Conservation (phyloP, 2,113 vertebrate species). For the Mionectes macconnelli region DNA sequence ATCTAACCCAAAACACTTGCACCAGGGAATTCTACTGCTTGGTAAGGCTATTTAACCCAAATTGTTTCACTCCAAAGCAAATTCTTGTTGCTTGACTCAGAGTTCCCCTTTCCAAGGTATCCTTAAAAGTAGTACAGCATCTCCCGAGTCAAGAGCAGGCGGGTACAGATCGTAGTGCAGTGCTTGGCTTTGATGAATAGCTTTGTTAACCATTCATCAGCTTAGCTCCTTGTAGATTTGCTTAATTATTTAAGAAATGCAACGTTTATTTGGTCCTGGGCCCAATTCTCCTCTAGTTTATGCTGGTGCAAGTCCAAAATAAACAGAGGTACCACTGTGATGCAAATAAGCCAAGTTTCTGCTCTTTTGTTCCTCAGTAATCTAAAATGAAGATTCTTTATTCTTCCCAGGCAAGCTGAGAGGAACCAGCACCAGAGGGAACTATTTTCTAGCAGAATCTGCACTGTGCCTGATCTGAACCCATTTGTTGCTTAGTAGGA, state of each 20-base stretch:
- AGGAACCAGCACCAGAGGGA: conserved; percentile 27
- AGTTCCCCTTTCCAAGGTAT: not conserved
- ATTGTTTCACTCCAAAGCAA: not conserved
- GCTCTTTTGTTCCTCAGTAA: not conserved
- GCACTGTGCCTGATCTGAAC: conserved; percentile 3
- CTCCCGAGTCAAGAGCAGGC: not conserved
- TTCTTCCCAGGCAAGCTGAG: not conserved
- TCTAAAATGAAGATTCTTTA: conserved; percentile 8
- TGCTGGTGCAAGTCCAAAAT: conserved; percentile 19
- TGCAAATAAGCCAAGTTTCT: conserved; percentile 4
- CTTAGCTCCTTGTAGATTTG: not conserved
- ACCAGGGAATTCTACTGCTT: not conserved
- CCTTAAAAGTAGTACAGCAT: not conserved
- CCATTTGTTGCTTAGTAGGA: conserved; percentile 31
- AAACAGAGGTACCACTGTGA: not conserved
- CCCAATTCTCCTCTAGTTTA: not conserved
- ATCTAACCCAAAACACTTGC: not conserved
- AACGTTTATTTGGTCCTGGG: not conserved
- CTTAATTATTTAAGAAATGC: conserved; percentile 29
- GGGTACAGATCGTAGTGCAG: not conserved
- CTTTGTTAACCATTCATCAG: not conserved
- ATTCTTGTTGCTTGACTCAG: not conserved
- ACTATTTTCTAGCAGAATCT: not conserved
- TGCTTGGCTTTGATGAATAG: not conserved
- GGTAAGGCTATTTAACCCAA: not conserved